Evolutionary conservation across 2,888 invertebrate species (phyloP), one percentile per base, ranked within the genome.

Genomic region (Pyrrhosoma nymphula): DNA sequence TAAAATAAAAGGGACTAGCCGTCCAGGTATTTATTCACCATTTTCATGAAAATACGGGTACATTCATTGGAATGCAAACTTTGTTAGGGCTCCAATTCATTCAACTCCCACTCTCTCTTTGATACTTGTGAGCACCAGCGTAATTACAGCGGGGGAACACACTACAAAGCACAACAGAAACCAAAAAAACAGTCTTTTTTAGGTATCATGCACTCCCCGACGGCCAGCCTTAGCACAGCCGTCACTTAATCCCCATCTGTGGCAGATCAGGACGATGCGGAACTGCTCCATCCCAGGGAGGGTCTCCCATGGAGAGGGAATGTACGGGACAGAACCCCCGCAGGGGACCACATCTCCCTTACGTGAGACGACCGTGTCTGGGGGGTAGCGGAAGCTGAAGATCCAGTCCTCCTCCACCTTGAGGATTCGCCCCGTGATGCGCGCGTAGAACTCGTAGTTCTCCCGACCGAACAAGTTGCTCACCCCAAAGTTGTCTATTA

Each of bases 401-500:
- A 99, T 99, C 99, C 99, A 99, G 97, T 99, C 99, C 97, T 99
- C 99, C 97, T 99, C 99, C 95, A 99, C 99, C 96, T 99, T 98
- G 96, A 99, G 97, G 96, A 99, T 99, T 95, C 99, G 98, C 0
- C 99, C 99, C 39, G 99, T 99, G 95, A 99, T 99, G 82, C 99
- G 98, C 56, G 99, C 99, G 97, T 99, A 99, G 97, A 99, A 99
- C 97, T 99, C 99, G 97, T 99, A 99, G 97, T 99, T 99, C 95
- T 98, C 98, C 95, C 98, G 98, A 0, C 99, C 99, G 97, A 99
- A 99, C 96, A 99, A 97, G 97, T 99, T 99, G 96, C 99, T 98
- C 69, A 99, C 98, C 95, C 99, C 99, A 97, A 99, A 99, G 97
- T 99, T 99, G 97, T 99, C 99, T 96, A 99, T 99, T 97, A 99